These are phyloP conservation scores for Eilema griseolum DNA, from an alignment of 2,888 invertebrate species.

Conservation along the genomic window DNA sequence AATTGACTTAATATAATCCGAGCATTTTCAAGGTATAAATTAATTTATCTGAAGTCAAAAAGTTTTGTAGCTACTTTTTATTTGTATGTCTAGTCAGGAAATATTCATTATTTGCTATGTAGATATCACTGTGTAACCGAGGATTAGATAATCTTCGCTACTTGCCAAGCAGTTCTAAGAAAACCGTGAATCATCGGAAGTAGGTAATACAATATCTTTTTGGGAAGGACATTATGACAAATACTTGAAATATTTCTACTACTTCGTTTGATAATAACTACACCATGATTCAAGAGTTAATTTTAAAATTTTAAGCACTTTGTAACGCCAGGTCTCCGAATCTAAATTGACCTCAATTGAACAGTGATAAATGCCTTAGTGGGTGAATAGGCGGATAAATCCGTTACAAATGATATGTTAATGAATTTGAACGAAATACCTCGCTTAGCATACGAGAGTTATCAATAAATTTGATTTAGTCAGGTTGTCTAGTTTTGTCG, in stretches of 20 bases:
- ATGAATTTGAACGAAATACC: not conserved
- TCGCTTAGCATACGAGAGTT: not conserved
- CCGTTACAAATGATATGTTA: not conserved
- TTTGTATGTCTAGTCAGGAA: not conserved
- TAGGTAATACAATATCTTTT: slow-evolving; percentile 42
- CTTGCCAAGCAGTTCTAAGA: slow-evolving; percentile 40
- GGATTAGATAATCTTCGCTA: slow-evolving; percentile 49
- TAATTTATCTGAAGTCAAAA: not conserved
- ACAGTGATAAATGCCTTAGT: slow-evolving; percentile 4
- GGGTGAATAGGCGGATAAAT: not conserved
- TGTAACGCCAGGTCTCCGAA: not conserved
- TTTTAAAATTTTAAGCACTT: slow-evolving; percentile 24
- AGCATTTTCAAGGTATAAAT: not conserved
- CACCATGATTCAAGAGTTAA: slow-evolving; percentile 24
- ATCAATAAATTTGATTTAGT: not conserved
- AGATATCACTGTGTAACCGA: slow-evolving; percentile 27
- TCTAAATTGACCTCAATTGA: not conserved
- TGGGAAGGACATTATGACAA: slow-evolving; percentile 38
- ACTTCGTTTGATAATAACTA: slow-evolving; percentile 26
- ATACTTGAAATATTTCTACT: slow-evolving; percentile 26
- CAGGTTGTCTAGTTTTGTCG: not conserved
- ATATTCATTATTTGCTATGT: not conserved
- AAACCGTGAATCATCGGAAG: slow-evolving; percentile 53
- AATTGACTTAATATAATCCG: not conserved
- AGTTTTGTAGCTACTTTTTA: not conserved